phyloP scores from a whole-genome alignment of 2,113 vertebrate genomes.

The Eurypyga helias region DNA sequence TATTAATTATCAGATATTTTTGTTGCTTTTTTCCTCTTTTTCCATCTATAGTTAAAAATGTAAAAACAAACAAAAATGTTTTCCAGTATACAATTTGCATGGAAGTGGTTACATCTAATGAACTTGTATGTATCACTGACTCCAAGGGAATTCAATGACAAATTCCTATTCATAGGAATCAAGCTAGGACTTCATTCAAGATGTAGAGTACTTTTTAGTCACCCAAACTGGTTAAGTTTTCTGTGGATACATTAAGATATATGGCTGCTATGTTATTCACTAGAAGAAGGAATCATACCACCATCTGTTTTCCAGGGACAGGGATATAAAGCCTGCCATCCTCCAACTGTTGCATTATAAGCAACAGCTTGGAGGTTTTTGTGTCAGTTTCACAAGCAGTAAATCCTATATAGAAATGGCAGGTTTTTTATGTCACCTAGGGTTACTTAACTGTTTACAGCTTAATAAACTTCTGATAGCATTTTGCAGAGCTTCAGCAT shows the following conservation, averaged over 20 bases:
- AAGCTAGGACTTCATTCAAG: not conserved
- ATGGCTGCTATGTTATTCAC: not conserved
- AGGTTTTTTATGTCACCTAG: not conserved
- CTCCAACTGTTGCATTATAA: not conserved
- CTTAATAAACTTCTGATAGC: not conserved
- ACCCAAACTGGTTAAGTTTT: not conserved
- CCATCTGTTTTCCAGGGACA: not conserved
- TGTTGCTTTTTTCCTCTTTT: not conserved
- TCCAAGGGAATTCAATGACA: not conserved
- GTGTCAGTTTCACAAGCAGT: not conserved
- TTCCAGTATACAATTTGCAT: not conserved
- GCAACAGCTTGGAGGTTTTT: not conserved
- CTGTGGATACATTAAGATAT: not conserved
- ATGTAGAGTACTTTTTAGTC: not conserved
- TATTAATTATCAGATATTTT: not conserved
- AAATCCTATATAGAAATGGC: not conserved
- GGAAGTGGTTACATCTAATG: not conserved
- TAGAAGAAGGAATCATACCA: not conserved
- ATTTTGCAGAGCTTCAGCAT: not conserved
- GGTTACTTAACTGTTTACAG: not conserved
- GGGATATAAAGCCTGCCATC: not conserved
- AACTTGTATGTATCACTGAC: not conserved
- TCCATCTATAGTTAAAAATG: not conserved
- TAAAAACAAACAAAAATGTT: not conserved
- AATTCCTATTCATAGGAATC: not conserved